Conservation (phyloP, 2,888 invertebrate species). For the Nephrotoma flavescens region DNA sequence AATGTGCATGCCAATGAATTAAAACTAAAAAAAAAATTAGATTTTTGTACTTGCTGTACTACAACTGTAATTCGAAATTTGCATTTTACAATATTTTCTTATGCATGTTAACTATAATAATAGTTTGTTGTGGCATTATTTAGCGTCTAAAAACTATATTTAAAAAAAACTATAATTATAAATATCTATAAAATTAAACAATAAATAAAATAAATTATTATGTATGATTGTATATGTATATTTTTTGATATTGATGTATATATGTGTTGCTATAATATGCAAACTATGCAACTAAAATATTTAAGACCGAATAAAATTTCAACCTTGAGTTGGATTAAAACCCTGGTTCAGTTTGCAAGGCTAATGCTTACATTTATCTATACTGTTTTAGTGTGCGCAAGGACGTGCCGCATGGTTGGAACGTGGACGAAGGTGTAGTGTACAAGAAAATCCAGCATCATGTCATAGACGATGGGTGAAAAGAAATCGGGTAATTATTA, state of each 20-base stretch:
- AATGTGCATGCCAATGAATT: neutral
- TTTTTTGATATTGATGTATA: neutral
- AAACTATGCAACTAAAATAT: neutral
- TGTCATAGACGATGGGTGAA: conserved; percentile 69
- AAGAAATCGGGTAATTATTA: conserved; percentile 58
- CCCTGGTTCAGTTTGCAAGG: neutral
- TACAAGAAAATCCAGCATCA: conserved; percentile 47
- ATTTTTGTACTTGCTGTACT: neutral
- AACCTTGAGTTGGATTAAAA: neutral
- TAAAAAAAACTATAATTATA: neutral
- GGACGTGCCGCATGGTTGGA: conserved; percentile 77
- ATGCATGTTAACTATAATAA: neutral
- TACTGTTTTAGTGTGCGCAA: conserved; percentile 52
- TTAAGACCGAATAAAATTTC: neutral
- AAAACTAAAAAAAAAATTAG: neutral
- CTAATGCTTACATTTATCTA: neutral
- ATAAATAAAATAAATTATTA: neutral
- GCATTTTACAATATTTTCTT: neutral
- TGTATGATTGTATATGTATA: neutral
- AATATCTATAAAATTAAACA: neutral
- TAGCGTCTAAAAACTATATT: neutral
- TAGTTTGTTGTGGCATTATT: neutral
- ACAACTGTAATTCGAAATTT: neutral
- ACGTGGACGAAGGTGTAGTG: conserved; percentile 44
- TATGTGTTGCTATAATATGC: neutral